A percentile compares a stretch with the other conserved stretches of the same genome.
Conservation (phyloP, 2,797 vertebrate genomes). For the Euphonia xanthogaster region DNA sequence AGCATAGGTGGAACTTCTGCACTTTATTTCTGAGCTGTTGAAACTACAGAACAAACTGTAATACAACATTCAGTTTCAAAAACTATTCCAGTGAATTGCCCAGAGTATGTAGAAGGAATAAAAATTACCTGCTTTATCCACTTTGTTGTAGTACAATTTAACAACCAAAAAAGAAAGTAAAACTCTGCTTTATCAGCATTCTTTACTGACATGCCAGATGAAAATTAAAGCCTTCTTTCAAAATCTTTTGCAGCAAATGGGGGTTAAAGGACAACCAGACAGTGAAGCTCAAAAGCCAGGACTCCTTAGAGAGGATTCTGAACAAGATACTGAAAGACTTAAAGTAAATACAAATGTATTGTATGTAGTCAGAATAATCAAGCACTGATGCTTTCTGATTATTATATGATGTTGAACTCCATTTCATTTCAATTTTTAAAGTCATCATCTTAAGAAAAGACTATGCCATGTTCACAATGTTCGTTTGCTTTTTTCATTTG, state of each 20-base stretch:
- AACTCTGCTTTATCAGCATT: background rate
- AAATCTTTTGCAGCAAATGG: constrained; percentile 69
- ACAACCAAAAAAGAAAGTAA: background rate
- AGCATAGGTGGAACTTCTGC: background rate
- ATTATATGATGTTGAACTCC: background rate
- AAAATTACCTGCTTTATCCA: background rate
- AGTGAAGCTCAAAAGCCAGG: constrained; percentile 69
- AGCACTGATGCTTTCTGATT: background rate
- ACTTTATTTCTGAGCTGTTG: background rate
- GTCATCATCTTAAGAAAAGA: background rate
- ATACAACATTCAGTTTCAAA: background rate
- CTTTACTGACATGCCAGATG: background rate
- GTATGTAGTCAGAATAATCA: background rate
- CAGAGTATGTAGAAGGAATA: background rate
- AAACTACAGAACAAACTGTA: background rate
- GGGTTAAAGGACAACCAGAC: constrained; percentile 72
- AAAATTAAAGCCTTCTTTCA: constrained; percentile 57
- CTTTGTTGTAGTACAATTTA: background rate
- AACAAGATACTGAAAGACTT: constrained; percentile 75
- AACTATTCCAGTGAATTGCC: background rate
- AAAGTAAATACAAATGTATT: constrained; percentile 71
- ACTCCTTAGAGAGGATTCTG: constrained; percentile 71
- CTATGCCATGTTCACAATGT: background rate
- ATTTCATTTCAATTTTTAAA: background rate
- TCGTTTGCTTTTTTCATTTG: background rate